A percentile compares a stretch with the other conserved stretches of the same genome.
phyloP scores from a whole-genome alignment of 2,113 vertebrate species.

The Semnornis frantzii region DNA sequence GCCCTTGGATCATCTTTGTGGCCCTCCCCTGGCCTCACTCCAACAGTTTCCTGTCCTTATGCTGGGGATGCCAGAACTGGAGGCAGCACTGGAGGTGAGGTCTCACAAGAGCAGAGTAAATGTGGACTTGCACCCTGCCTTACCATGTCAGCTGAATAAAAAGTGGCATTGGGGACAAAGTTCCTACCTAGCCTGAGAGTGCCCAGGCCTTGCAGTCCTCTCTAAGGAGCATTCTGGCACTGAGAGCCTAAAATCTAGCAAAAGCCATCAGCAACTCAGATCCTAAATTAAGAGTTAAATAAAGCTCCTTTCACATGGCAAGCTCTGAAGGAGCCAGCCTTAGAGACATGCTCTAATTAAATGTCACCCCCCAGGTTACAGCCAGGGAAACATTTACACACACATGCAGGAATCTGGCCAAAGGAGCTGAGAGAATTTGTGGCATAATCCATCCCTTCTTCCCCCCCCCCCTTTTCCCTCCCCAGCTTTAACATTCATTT shows the following conservation, averaged over 20 bases:
- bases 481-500: not conserved
- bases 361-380: not conserved
- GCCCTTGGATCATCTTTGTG: too few relatives aligned
- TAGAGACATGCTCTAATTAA: not conserved
- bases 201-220: not conserved
- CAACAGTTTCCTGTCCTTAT: too few relatives aligned
- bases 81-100: too few relatives aligned
- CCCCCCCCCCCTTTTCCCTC: not conserved
- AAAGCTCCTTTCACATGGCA: not conserved
- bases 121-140: not conserved
- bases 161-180: not conserved
- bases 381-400: not conserved
- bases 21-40: too few relatives aligned
- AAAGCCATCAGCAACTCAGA: not conserved
- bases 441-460: not conserved
- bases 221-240: not conserved
- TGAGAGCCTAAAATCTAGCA: not conserved
- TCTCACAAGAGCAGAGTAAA: not conserved
- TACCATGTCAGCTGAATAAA: not conserved
- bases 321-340: not conserved
- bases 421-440: not conserved
- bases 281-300: not conserved
- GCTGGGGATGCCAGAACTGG: too few relatives aligned
- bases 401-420: constrained; percentile 4
- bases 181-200: not conserved